A percentile compares a stretch with the other conserved stretches of the same genome.
These are phyloP conservation scores for Podarcis raffonei DNA, from an alignment of 2,113 vertebrate species.

Conservation along the genomic window DNA sequence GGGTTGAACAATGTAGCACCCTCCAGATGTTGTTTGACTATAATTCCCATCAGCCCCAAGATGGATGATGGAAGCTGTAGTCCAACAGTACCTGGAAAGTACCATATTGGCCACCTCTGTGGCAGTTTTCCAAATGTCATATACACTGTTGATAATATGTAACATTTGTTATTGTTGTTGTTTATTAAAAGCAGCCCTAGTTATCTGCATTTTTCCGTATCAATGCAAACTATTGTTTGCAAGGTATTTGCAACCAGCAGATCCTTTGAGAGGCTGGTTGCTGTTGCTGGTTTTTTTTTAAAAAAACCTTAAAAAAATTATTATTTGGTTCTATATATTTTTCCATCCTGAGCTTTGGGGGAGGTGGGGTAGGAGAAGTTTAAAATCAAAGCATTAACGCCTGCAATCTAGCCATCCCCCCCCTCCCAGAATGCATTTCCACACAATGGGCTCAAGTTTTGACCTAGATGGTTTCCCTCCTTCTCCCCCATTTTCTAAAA, in stretches of 20 bases:
- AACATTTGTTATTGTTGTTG: no score
- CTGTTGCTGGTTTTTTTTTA: neutral
- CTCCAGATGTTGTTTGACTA: no score
- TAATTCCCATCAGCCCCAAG: no score
- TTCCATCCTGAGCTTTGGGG: neutral
- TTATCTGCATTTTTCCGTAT: neutral
- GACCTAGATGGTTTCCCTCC: slow-evolving; percentile 22
- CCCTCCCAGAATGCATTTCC: slow-evolving; percentile 36
- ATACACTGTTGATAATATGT: neutral
- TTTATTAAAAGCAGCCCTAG: neutral
- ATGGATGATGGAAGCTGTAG: no score
- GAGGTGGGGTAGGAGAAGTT: neutral
- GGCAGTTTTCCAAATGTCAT: neutral
- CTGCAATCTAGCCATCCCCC: slow-evolving; percentile 43
- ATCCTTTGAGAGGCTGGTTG: neutral
- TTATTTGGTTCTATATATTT: neutral
- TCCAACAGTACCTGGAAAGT: no score
- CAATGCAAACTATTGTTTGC: neutral
- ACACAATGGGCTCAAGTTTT: neutral
- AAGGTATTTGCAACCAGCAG: neutral
- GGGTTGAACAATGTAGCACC: no score
- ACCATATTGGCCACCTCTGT: no score
- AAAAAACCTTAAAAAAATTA: neutral
- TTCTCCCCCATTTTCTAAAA: slow-evolving; percentile 46
- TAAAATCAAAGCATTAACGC: neutral